Evolutionary conservation across 1,140 invertebrate species (phyloP), one percentile per base, ranked within the genome.

Genomic region (Lepidotrigona ventralis): DNA sequence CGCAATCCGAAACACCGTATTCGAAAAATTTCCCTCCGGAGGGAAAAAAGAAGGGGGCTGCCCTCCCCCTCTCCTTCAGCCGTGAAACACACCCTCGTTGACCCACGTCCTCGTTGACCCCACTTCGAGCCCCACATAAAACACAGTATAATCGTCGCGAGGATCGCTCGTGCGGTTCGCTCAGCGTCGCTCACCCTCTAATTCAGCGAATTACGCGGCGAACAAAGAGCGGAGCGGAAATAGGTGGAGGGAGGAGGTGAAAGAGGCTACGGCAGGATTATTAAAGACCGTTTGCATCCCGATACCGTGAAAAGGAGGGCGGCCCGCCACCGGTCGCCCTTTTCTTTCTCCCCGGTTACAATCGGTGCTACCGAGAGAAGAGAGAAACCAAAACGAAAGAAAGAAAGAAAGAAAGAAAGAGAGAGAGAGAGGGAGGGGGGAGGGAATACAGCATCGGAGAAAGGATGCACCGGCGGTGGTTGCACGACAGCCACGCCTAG

Each of bases 261-360:
- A 51, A 63, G 73, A 46, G 73, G 29, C 17, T 15, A 39, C 33
- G 53, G 39, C 63, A 56, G 79, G 68, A 81, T 81, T 81, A 81
- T 78, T 78, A 83, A 78, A 76, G 64, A 54, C 75, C 71, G 56
- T 83, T 83, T 46, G 56, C 69, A 54, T 39, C 17, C 81, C 66
- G 75, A 78, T 70, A 78, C 54, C 54, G 33, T 70, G 74, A 77
- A 82, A 82, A 82, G 80, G 73, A 77, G 64, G 80, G 33, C 33
- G 6, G 39, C 39, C 39, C 39, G 21, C 15, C 70, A 17, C 33
- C 17, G 23, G 19, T 46, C 17, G 66, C 29, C 19, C 81, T 58
- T 82, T 66, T 78, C 74, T 70, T 82, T 66, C 64, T 21, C 11
- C 11, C 33, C 54, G 46, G 66, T 69, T 78, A 83, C 74, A 83